phyloP scores from a whole-genome alignment of 2,113 vertebrate species.

The Chascanopsetta lugubris region DNA sequence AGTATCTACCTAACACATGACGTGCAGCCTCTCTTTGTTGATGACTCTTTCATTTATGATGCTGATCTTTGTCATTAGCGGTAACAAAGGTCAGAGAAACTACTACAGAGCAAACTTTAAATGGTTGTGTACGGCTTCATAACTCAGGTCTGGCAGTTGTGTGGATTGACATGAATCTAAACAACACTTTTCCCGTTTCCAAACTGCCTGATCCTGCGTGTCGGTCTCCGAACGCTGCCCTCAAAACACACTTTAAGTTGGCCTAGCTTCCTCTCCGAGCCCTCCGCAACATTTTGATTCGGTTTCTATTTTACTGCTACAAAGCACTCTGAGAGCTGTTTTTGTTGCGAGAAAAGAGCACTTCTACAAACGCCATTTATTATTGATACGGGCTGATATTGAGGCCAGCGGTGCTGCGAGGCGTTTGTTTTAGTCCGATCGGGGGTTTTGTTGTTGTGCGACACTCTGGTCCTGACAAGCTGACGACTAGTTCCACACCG shows the following conservation, averaged over 20 bases:
- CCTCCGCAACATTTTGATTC: slow-evolving; percentile 43
- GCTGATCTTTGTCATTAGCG: too few species aligned
- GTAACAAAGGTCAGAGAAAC: not conserved
- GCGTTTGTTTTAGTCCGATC: slow-evolving; percentile 40
- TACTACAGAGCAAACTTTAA: not conserved
- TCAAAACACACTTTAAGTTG: slow-evolving; percentile 60
- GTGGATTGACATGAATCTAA: slow-evolving; percentile 4
- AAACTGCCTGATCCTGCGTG: slow-evolving; percentile 9
- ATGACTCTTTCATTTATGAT: too few species aligned
- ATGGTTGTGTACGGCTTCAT: not conserved
- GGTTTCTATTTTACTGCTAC: slow-evolving; percentile 55
- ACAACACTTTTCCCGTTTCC: not conserved
- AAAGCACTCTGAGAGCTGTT: slow-evolving; percentile 56
- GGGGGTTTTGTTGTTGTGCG: slow-evolving; percentile 38
- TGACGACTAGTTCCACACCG: slow-evolving; percentile 26
- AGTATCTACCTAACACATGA: too few species aligned
- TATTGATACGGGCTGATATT: slow-evolving; percentile 68
- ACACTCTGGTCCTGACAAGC: slow-evolving; percentile 48
- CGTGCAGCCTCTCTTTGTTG: too few species aligned
- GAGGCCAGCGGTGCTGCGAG: slow-evolving; percentile 48
- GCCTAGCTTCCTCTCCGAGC: slow-evolving; percentile 33
- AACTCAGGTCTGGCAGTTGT: not conserved
- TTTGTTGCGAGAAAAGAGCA: slow-evolving; percentile 59
- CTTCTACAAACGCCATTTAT: slow-evolving; percentile 65
- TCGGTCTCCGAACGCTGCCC: slow-evolving; percentile 32